These are phyloP conservation scores for Microcaecilia unicolor DNA, from an alignment of 2,797 vertebrate genomes.

Conservation along the genomic window DNA sequence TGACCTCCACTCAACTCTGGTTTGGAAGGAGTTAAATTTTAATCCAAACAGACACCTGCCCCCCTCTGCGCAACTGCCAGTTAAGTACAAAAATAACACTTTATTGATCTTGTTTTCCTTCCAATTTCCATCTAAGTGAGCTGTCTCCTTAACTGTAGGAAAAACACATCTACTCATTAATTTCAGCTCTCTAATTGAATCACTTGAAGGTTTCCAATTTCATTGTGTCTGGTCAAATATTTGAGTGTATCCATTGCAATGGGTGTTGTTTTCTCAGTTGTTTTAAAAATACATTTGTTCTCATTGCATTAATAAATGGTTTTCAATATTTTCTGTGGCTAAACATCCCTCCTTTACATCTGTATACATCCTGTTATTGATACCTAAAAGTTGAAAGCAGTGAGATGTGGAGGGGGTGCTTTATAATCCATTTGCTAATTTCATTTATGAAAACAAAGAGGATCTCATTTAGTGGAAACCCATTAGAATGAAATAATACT, in stretches of 20 bases:
- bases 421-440: no score
- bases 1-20: no score
- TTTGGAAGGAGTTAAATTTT: no score
- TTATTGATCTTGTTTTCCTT: constrained; percentile 21
- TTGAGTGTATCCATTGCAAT: constrained; percentile 1
- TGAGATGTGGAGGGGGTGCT: no score
- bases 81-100: constrained; percentile 1
- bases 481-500: no score
- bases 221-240: constrained; percentile 11
- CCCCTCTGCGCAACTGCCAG: background rate
- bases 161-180: constrained; percentile 14
- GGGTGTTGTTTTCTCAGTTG: background rate
- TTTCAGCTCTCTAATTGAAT: constrained; percentile 24
- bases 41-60: no score
- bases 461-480: no score
- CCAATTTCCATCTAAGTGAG: constrained; percentile 3
- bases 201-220: constrained; percentile 27
- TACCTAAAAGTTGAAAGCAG: no score
- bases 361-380: no score
- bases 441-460: no score
- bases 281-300: constrained; percentile 1
- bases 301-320: background rate
- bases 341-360: no score
- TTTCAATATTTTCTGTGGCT: no score
- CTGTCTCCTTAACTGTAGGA: background rate